phyloP scores from a whole-genome alignment of 2,888 invertebrate species.

The Sinhomidia bicolor region DNA sequence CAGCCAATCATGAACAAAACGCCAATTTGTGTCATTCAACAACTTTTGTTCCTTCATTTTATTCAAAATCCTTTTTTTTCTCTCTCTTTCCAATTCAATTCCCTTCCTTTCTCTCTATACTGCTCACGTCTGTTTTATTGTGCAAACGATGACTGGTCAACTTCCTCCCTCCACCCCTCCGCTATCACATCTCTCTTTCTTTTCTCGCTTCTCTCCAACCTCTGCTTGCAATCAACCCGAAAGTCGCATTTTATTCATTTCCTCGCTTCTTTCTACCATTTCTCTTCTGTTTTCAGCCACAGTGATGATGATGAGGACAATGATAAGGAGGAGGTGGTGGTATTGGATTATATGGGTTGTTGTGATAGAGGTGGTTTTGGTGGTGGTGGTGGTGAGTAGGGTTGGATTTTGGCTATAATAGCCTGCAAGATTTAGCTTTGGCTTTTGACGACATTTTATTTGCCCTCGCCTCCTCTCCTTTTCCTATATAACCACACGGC shows the following conservation, averaged over 20 bases:
- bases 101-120: background rate
- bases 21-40: slow-evolving; percentile 64
- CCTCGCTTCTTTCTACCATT: background rate
- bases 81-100: background rate
- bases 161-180: background rate
- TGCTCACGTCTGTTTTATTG: background rate
- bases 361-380: too few species aligned
- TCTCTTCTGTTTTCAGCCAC: background rate
- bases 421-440: background rate
- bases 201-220: background rate
- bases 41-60: slow-evolving; percentile 52
- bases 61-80: slow-evolving; percentile 39
- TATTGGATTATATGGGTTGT: too few species aligned
- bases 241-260: slow-evolving; percentile 42
- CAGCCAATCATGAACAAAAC: slow-evolving; percentile 54
- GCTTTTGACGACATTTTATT: background rate
- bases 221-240: background rate
- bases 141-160: background rate
- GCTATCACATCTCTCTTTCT: background rate
- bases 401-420: too few species aligned
- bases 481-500: background rate
- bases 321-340: too few species aligned
- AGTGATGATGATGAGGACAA: too few species aligned
- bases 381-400: too few species aligned
- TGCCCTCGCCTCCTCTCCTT: background rate